Conservation (phyloP, 2,888 invertebrate genomes). For the Rhagonycha fulva region DNA sequence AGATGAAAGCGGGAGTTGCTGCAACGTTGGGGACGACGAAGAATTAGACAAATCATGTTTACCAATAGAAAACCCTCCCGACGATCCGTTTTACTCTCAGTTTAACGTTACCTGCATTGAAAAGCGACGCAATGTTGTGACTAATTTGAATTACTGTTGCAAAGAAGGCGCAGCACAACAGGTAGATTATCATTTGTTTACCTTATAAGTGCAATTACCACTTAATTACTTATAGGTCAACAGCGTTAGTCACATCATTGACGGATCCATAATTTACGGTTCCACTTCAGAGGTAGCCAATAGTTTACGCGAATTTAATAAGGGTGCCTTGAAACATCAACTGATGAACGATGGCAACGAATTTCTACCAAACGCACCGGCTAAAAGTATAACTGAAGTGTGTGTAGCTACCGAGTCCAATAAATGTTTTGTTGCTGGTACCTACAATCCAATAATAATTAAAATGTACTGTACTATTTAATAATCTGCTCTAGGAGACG, state of each 20-base stretch:
- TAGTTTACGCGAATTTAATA: constrained; percentile 62
- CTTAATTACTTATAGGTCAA: constrained; percentile 62
- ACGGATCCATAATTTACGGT: constrained; percentile 77
- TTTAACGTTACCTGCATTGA: constrained; percentile 70
- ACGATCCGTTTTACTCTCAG: constrained; percentile 64
- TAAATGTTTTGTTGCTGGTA: constrained; percentile 38
- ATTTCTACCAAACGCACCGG: constrained; percentile 65
- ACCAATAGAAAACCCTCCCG: constrained; percentile 63
- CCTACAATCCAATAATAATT: constrained; percentile 39
- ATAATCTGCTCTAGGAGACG: constrained; percentile 63
- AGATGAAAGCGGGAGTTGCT: neutral
- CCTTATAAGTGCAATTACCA: no score
- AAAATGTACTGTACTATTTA: constrained; percentile 36
- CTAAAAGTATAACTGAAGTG: constrained; percentile 65
- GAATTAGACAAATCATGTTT: constrained; percentile 60
- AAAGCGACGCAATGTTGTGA: constrained; percentile 66
- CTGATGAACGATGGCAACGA: constrained; percentile 64
- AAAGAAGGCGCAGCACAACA: constrained; percentile 72
- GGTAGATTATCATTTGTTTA: constrained; percentile 50
- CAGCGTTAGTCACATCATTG: constrained; percentile 73
- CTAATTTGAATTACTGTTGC: constrained; percentile 65
- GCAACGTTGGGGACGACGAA: neutral
- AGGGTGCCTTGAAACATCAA: constrained; percentile 68
- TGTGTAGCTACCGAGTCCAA: constrained; percentile 70
- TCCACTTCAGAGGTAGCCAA: constrained; percentile 62